Evolutionary conservation across 2,797 vertebrate genomes (phyloP).

Genomic region (Coluber constrictor): DNA sequence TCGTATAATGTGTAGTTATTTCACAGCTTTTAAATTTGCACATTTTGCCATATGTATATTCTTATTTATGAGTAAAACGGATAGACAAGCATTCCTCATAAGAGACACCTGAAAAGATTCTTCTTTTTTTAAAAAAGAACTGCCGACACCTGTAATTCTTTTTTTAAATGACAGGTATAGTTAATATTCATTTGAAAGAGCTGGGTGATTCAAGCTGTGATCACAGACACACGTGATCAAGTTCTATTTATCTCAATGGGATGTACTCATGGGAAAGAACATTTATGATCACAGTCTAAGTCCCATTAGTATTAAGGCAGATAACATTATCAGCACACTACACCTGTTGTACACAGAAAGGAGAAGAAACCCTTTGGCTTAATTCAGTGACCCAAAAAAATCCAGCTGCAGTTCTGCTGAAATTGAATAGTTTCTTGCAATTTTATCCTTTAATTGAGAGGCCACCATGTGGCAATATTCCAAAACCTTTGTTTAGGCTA

Average conservation of each 20-base stretch:
- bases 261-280: conserved; percentile 11
- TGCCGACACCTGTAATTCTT: conserved; percentile 24
- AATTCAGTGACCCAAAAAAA: conserved; percentile 58
- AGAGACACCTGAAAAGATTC: conserved; percentile 34
- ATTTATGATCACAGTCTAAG: conserved; percentile 28
- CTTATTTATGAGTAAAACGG: conserved; percentile 52
- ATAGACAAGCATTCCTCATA: conserved; percentile 26
- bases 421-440: conserved; percentile 63
- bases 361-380: conserved; percentile 47
- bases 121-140: conserved; percentile 12
- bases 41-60: conserved; percentile 38
- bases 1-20: conserved; percentile 45
- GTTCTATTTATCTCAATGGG: conserved; percentile 22
- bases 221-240: not conserved
- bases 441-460: conserved; percentile 72
- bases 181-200: conserved; percentile 21
- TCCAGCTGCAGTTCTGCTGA: conserved; percentile 50
- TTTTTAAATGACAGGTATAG: conserved; percentile 24
- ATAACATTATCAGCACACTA: not conserved
- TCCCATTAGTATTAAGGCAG: conserved; percentile 32
- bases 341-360: conserved; percentile 12
- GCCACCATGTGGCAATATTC: conserved; percentile 65
- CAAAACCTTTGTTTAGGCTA: conserved; percentile 64
- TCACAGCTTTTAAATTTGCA: conserved; percentile 52
- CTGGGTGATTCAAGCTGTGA: conserved; percentile 1